Evolutionary conservation across 2,113 vertebrate species (phyloP), one percentile per base, ranked within the genome.

Genomic region (Rhynchopsitta pachyrhyncha): DNA sequence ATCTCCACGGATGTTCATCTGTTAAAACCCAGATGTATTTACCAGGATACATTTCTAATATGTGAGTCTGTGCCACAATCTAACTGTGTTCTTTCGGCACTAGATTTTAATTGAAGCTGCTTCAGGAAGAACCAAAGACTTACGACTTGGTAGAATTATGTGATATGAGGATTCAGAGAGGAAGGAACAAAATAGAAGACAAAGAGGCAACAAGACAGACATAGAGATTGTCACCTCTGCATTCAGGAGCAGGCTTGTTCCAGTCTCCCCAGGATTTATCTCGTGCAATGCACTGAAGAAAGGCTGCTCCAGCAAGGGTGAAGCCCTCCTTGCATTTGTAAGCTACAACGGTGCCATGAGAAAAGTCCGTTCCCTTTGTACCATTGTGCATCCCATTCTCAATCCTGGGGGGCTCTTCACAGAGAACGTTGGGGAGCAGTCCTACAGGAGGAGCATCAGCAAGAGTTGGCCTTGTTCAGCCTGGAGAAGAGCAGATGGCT

Each of bases 31-130:
- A 64, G 53, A 5, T 10, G 37, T 12, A 12, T 90, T 79, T 29
- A 29, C 14, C n/a, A 41, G 49, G 44, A 20, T 11, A 50, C 29
- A 29, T 9, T 59, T 23, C 44, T 64, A n/a, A 6, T 4, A n/a
- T 25, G 35, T 0, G 1, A 35, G 24, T 9, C 17, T 6, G 4
- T 5, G 7, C 18, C 1, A 0, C 49, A 41, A 25, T 16, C 11
- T 33, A 14, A 35, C 13, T 13, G 0, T 16, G 52, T 47, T 53
- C 52, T 35, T 49, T 22, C 14, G 13, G 66, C 42, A 16, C 13
- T 2, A 42, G 20, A 13, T 46, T 68, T 78, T 46, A 69, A 59
- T 41, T 17, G 44, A 57, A 44, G 50, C 55, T 41, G 24, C 15
- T 75, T 53, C 39, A 33, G 49, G 49, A 55, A 74, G 44, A 44